These are phyloP conservation scores for Scyliorhinus canicula DNA, from an alignment of 2,797 vertebrate genomes.

Conservation along the genomic window DNA sequence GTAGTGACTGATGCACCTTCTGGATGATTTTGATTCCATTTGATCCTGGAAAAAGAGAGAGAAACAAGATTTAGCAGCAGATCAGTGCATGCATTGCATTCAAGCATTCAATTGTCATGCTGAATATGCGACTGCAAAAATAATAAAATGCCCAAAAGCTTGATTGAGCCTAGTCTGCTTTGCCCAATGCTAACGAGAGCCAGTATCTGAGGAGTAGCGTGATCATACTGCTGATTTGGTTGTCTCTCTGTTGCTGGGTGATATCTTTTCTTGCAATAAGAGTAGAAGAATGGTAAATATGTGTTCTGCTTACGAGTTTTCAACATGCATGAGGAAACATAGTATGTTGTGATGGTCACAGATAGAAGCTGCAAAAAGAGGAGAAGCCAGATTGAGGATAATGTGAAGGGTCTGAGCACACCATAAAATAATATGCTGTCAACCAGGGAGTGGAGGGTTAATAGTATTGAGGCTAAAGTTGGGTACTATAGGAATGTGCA, in stretches of 20 bases:
- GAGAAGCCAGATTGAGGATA: not conserved
- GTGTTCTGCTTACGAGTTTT: not conserved
- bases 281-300: not conserved
- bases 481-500: not conserved
- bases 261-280: not conserved
- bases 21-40: not conserved
- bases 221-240: not conserved
- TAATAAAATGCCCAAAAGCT: not conserved
- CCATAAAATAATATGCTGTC: not conserved
- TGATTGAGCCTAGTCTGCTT: not conserved
- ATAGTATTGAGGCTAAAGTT: not conserved
- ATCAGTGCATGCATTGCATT: not conserved
- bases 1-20: not conserved
- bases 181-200: not conserved
- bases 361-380: not conserved
- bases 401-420: not conserved
- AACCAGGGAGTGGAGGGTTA: not conserved
- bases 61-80: not conserved
- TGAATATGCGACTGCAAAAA: not conserved
- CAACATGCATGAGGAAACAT: not conserved
- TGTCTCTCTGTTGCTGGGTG: not conserved
- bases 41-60: no score
- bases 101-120: not conserved
- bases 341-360: not conserved
- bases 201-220: not conserved